A percentile compares a stretch with the other conserved stretches of the same genome.
Conservation (phyloP, 1,140 invertebrate genomes). For the Drosophila azteca region DNA sequence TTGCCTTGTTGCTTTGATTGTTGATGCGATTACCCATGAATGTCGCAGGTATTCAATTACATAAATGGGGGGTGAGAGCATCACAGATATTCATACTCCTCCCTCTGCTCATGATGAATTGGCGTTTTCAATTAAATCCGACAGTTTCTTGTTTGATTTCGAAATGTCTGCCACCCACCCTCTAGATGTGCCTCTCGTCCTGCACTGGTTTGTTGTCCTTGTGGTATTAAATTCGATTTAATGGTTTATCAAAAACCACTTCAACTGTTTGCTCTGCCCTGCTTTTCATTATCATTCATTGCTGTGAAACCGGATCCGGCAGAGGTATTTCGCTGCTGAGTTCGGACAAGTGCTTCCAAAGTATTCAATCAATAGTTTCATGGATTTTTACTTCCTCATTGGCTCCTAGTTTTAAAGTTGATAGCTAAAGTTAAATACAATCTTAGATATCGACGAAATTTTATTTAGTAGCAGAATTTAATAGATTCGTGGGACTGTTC, state of each 20-base stretch:
- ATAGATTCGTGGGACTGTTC: too few species aligned
- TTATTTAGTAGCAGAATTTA: too few species aligned
- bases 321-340: constrained; percentile 15
- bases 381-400: constrained; percentile 3
- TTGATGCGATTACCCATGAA: constrained; percentile 69
- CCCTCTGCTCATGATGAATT: constrained; percentile 62
- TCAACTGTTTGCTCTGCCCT: constrained; percentile 69
- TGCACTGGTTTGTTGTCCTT: constrained; percentile 14
- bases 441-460: too few species aligned
- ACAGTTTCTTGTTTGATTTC: constrained; percentile 58
- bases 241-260: constrained; percentile 82
- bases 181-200: background rate
- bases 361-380: background rate
- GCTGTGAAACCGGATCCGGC: constrained; percentile 47
- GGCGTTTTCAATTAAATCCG: constrained; percentile 75
- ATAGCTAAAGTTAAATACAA: too few species aligned
- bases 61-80: constrained; percentile 1
- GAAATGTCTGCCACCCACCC: constrained; percentile 23
- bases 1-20: constrained; percentile 32
- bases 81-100: background rate
- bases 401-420: too few species aligned
- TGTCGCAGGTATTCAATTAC: constrained; percentile 74
- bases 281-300: constrained; percentile 67
- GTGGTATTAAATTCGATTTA: constrained; percentile 73
- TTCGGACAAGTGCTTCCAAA: constrained; percentile 21